phyloP scores from a whole-genome alignment of 2,113 vertebrate genomes.

The Sylvia atricapilla region DNA sequence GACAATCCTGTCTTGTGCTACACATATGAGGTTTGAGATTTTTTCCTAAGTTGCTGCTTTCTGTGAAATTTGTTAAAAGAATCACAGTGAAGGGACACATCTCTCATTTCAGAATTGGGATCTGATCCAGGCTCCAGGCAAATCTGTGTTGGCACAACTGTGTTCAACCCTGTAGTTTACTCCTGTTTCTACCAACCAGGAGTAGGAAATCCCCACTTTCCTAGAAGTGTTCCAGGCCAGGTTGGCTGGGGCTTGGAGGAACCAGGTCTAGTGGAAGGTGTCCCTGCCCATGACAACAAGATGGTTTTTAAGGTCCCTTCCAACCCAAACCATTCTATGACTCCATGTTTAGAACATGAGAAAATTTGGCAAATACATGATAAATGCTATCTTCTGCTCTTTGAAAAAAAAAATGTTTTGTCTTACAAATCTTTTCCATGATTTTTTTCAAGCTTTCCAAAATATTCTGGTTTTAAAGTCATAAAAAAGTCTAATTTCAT shows the following conservation, averaged over 20 bases:
- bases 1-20: background rate
- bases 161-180: background rate
- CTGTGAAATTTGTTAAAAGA: background rate
- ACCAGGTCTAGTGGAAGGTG: background rate
- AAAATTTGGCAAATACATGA: background rate
- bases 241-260: background rate
- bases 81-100: background rate
- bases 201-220: background rate
- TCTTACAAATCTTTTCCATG: background rate
- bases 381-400: background rate
- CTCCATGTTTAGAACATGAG: background rate
- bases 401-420: background rate
- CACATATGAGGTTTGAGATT: background rate
- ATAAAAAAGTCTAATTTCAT: background rate
- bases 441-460: background rate
- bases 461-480: background rate
- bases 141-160: background rate
- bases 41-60: background rate
- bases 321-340: background rate
- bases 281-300: background rate
- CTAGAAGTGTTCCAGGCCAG: background rate
- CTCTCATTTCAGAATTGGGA: background rate
- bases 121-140: background rate
- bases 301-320: background rate
- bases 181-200: background rate